These are phyloP conservation scores for Numenius phaeopus DNA, from an alignment of 2,797 vertebrate genomes.

Conservation along the genomic window DNA sequence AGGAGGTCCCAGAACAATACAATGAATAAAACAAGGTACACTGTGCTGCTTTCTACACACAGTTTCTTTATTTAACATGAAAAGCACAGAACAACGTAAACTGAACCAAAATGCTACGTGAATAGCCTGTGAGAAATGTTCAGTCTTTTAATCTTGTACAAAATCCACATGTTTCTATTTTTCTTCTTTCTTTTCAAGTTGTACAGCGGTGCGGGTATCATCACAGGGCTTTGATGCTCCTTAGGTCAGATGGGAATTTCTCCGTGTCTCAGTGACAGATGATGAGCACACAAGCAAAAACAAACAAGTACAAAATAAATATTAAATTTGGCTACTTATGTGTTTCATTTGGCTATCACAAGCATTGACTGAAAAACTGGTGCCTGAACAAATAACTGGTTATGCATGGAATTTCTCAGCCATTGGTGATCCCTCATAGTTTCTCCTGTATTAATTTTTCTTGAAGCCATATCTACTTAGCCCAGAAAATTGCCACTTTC, in stretches of 20 bases:
- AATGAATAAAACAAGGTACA: not conserved
- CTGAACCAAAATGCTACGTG: not conserved
- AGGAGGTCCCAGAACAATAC: not conserved
- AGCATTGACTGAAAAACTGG: not conserved
- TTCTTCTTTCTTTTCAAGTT: not conserved
- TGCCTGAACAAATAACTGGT: not conserved
- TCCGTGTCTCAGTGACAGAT: not conserved
- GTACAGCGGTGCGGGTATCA: not conserved
- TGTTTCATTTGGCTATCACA: not conserved
- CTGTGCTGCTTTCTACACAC: not conserved
- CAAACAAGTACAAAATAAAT: not conserved
- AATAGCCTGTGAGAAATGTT: not conserved
- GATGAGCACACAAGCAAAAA: not conserved
- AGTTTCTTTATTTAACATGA: not conserved
- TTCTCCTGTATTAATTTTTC: not conserved
- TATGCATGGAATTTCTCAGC: not conserved
- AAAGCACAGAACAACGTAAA: not conserved
- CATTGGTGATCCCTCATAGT: not conserved
- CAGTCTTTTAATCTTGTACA: not conserved
- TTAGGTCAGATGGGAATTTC: not conserved
- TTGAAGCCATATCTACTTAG: not conserved
- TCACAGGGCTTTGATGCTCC: not conserved
- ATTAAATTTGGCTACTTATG: rapidly evolving
- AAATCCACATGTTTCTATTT: not conserved
- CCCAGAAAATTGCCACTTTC: not conserved